A percentile compares a stretch with the other conserved stretches of the same genome.
phyloP scores from a whole-genome alignment of 2,797 vertebrate species.

The Rhodeus uyekii region DNA sequence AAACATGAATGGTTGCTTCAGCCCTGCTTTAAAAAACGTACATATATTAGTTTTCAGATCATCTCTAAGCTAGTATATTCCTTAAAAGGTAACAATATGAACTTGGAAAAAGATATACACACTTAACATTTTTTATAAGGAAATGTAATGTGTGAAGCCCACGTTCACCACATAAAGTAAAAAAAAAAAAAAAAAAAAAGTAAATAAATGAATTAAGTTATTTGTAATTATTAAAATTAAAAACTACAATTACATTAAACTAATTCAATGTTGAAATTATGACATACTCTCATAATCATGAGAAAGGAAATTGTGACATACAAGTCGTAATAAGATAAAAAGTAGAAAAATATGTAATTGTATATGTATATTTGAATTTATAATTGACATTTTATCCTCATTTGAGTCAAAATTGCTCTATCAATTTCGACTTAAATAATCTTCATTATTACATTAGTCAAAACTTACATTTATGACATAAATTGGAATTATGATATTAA shows the following conservation, averaged over 20 bases:
- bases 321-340: not conserved
- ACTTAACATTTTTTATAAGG: not conserved
- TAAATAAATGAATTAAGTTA: no score
- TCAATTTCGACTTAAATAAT: no score
- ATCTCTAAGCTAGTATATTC: not conserved
- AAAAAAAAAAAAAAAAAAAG: not conserved
- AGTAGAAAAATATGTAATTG: not conserved
- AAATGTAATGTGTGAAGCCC: not conserved
- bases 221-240: not conserved
- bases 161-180: not conserved
- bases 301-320: not conserved
- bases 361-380: not conserved
- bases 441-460: not conserved
- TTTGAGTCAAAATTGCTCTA: not conserved
- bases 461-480: not conserved
- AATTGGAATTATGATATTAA: not conserved
- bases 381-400: not conserved
- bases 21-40: no score
- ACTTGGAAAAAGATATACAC: not conserved
- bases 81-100: not conserved
- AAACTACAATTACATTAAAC: not conserved
- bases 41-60: not conserved
- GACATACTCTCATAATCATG: not conserved
- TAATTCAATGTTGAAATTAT: not conserved
- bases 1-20: not conserved